Evolutionary conservation across 2,888 invertebrate species (phyloP), one percentile per base, ranked within the genome.

Genomic region (Temnothorax rugatulus): DNA sequence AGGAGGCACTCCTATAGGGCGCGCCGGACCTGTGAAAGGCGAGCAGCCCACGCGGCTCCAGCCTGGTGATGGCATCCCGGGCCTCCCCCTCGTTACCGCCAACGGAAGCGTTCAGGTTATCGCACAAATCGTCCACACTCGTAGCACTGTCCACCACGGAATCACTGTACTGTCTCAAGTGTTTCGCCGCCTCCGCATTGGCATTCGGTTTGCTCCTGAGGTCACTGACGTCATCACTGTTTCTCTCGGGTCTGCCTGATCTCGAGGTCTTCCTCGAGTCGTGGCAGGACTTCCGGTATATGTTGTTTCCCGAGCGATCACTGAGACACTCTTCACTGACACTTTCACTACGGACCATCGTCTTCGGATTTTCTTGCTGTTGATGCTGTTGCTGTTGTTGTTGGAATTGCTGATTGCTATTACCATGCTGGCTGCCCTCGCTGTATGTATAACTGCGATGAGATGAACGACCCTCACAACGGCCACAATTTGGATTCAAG

Each of bases 1-100:
- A 98, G 9, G 98, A 98, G 8, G 98, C 98, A 92, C 98, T 98
- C 57, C 98, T 96, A 93, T 97, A 97, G 2, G 98, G 97, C 90
- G 89, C 88, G 21, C 92, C 91, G 18, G 91, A 82, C 68, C 91
- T 91, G 52, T 93, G 94, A 86, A 91, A 93, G 82, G 90, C 87
- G 34, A 93, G 90, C 59, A 93, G 90, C 57, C 91, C 91, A 41
- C 94, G 91, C 3, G 93, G 92, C 68, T 94, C 94, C 82, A 94
- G 82, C 77, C 93, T 93, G n/a, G 92, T 89, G 38, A 94, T 82
- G 5, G 93, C 93, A 66, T 94, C 94, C 82, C 94, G 92, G 2
- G 93, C 92, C 74, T 94, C 93, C 61, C 88, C 89, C 57, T 94
- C 94, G 88, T 85, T 92, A 0, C 85, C 85, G 15, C 84, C 84